Conservation (phyloP, 2,888 invertebrate genomes). For the Helleia helle region DNA sequence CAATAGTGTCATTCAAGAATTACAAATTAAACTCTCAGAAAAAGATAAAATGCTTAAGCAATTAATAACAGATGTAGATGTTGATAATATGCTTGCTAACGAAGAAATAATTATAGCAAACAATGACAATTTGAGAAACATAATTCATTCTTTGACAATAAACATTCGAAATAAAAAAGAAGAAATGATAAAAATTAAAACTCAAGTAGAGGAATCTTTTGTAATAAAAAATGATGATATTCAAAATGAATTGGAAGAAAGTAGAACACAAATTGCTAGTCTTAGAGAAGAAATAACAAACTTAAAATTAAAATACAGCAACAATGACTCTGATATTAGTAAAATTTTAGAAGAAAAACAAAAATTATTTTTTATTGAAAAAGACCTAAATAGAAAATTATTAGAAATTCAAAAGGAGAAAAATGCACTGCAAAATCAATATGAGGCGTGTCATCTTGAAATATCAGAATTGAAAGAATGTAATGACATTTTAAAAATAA, state of each 20-base stretch:
- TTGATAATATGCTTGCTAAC: slow-evolving; percentile 44
- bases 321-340: slow-evolving; percentile 30
- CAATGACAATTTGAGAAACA: slow-evolving; percentile 55
- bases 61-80: slow-evolving; percentile 30
- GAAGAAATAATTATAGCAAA: slow-evolving; percentile 51
- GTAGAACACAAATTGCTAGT: slow-evolving; percentile 29
- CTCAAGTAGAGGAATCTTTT: slow-evolving; percentile 16
- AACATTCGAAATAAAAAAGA: slow-evolving; percentile 37
- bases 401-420: slow-evolving; percentile 11
- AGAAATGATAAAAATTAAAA: slow-evolving; percentile 40
- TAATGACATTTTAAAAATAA: slow-evolving; percentile 25
- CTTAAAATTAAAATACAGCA: slow-evolving; percentile 27
- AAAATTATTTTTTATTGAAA: slow-evolving; percentile 21
- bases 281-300: slow-evolving; percentile 28
- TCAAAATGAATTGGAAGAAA: slow-evolving; percentile 27
- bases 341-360: slow-evolving; percentile 31
- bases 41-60: slow-evolving; percentile 30
- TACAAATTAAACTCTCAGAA: slow-evolving; percentile 39
- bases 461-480: slow-evolving; percentile 28
- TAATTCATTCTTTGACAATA: slow-evolving; percentile 44
- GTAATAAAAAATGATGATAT: slow-evolving; percentile 12
- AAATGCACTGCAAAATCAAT: slow-evolving; percentile 24
- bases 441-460: slow-evolving; percentile 16
- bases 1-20: slow-evolving; percentile 40
- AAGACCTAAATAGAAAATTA: slow-evolving; percentile 29